Percentiles rank a stretch among this genome's conserved stretches.
These are phyloP conservation scores for Blastobasis lacticolella DNA, from an alignment of 2,888 invertebrate genomes.

Conservation along the genomic window DNA sequence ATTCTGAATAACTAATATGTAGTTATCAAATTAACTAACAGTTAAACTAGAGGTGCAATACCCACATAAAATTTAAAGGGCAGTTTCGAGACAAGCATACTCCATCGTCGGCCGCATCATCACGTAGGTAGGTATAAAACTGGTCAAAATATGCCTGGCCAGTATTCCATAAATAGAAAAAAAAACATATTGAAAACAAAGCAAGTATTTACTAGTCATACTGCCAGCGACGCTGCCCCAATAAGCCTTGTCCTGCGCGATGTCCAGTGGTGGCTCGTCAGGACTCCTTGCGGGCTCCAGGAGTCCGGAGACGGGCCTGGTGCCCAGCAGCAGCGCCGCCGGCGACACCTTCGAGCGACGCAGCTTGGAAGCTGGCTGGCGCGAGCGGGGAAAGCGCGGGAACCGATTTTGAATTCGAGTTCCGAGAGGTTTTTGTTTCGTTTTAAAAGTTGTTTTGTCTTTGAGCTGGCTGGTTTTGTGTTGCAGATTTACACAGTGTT, in stretches of 20 bases:
- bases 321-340: slow-evolving; percentile 73
- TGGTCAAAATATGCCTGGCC: not conserved
- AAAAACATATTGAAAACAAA: too few species aligned
- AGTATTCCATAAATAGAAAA: too few species aligned
- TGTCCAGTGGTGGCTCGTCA: slow-evolving; percentile 66
- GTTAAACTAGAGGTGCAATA: too few species aligned
- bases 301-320: slow-evolving; percentile 68
- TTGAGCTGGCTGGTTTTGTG: not conserved
- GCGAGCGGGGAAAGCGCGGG: slow-evolving; percentile 6
- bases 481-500: not conserved
- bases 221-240: slow-evolving; percentile 63
- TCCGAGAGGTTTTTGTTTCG: slow-evolving; percentile 10
- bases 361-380: slow-evolving; percentile 41
- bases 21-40: too few species aligned
- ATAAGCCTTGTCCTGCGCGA: slow-evolving; percentile 67
- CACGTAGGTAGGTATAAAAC: too few species aligned
- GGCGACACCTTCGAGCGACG: slow-evolving; percentile 66
- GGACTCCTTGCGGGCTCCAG: slow-evolving; percentile 63
- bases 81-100: too few species aligned
- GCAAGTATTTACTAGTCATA: slow-evolving; percentile 46
- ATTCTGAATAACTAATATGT: too few species aligned
- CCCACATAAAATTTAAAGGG: too few species aligned
- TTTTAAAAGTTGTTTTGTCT: not conserved
- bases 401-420: slow-evolving; percentile 8
- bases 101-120: too few species aligned